phyloP scores from a whole-genome alignment of 2,888 invertebrate species.

The Macrosiphum euphorbiae region DNA sequence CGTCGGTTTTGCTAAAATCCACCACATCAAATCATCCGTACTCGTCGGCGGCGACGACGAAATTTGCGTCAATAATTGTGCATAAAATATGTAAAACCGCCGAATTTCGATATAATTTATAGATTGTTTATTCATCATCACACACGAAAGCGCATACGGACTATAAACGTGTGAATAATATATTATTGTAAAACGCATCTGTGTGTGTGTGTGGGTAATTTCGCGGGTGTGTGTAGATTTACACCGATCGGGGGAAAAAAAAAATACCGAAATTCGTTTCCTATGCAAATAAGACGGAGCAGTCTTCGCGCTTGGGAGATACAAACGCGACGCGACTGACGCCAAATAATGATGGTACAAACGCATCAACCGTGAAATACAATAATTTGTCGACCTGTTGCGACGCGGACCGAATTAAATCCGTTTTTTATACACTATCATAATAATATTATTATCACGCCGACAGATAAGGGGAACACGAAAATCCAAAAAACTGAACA shows the following conservation, averaged over 20 bases:
- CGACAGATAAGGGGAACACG: not conserved
- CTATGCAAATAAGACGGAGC: conserved; percentile 51
- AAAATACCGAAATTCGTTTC: conserved; percentile 45
- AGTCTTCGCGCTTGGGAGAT: not conserved
- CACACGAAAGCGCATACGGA: not conserved
- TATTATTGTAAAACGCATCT: not conserved
- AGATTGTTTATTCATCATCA: conserved; percentile 13
- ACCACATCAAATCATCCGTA: not conserved
- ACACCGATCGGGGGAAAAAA: conserved; percentile 23
- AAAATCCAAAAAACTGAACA: not conserved
- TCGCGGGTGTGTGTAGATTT: not conserved
- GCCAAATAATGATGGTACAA: conserved; percentile 25
- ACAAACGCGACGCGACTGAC: conserved; percentile 20
- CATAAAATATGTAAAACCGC: not conserved
- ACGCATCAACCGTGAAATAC: conserved; percentile 47
- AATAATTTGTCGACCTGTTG: conserved; percentile 49
- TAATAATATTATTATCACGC: not conserved
- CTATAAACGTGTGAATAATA: not conserved
- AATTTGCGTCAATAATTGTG: not conserved
- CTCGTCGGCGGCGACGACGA: not conserved
- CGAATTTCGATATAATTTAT: not conserved
- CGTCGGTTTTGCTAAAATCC: not conserved
- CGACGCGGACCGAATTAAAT: not conserved
- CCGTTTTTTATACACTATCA: not conserved
- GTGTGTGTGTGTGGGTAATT: not conserved